Base-by-base conservation (phyloP, 2,888 invertebrate species). In the Philhelius pedissequus region DNA sequence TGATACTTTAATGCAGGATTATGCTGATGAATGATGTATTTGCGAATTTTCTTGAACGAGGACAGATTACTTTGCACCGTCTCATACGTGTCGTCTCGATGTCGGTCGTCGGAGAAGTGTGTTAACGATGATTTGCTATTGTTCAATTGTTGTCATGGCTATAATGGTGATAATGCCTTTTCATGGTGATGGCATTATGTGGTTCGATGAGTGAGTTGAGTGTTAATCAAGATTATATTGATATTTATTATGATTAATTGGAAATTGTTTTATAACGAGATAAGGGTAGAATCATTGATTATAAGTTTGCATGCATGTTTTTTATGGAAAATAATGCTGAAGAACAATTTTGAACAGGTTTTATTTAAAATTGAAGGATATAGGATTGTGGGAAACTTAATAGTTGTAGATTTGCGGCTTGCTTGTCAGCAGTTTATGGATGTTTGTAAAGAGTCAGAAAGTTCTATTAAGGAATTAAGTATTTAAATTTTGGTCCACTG, bases 81-180 rank as follows among this genome's bases (percentile, higher is more conserved):
- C 27, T 27, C 32, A 38, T 35, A 22, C 25, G 43, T 5, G 4
- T 4, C 8, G 45, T 45, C 20, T 18, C 20, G 45, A 22, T 5
- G 5, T 4, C 2, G 11, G 11, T 13, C 32, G 13, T 1, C 2
- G 3, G 20, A 66, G 52, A 62, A 73, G 70, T 15, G 68, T 77
- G 73, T 56, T 64, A 79, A 70, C 71, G 70, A 50, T 40, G 78
- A 66, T 15, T 27, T 20, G 13, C 71, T 56, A 75, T 83, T 83
- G 83, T 75, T 83, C 82, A 73, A 74, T 83, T 68, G 78, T 83
- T 83, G 73, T 74, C 73, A 64, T 74, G 56, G 68, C 43, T 43
- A 27, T 69, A 35, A 64, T 32, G 4, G 32, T 35, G 48, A 32
- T 48, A 45, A 48, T 64, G 64, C 2, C 13, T 64, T 45, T 22